These are phyloP conservation scores for Heterochromis multidens DNA, from an alignment of 2,113 vertebrate species.

Conservation along the genomic window DNA sequence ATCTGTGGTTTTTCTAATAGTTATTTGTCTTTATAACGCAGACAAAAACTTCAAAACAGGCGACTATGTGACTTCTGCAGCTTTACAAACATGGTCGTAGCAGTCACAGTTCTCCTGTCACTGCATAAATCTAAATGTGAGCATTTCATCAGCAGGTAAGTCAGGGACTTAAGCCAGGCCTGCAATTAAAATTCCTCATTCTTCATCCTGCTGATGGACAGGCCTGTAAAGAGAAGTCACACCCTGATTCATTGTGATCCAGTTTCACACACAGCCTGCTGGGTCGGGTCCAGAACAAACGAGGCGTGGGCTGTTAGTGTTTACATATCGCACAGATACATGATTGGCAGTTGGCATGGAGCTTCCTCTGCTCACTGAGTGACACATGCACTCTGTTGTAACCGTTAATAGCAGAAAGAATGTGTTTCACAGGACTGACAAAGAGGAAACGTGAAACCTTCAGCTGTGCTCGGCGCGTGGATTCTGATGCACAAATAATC, in stretches of 20 bases:
- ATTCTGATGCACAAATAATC: background rate
- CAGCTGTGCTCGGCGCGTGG: background rate
- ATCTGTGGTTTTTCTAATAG: background rate
- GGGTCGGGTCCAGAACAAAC: conserved; percentile 34
- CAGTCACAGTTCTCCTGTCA: background rate
- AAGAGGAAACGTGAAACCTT: background rate
- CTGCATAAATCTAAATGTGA: background rate
- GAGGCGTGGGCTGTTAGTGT: conserved; percentile 36
- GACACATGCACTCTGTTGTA: background rate
- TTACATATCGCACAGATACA: conserved; percentile 29
- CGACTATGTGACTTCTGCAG: background rate
- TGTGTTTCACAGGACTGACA: background rate
- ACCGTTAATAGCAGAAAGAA: background rate
- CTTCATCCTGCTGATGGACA: background rate
- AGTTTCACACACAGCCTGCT: conserved; percentile 8
- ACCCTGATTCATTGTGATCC: conserved; percentile 5
- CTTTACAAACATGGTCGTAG: background rate
- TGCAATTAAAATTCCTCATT: conserved; percentile 18
- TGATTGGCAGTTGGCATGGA: conserved; percentile 47
- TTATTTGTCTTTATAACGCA: background rate
- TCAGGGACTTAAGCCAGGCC: background rate
- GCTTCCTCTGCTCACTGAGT: conserved; percentile 1
- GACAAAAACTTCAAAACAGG: background rate
- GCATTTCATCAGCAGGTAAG: background rate
- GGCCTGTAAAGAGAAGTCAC: background rate